Evolutionary conservation across 64 coral and sea anemone genomes (phyloP).

Genomic region (Trachythela sp.): DNA sequence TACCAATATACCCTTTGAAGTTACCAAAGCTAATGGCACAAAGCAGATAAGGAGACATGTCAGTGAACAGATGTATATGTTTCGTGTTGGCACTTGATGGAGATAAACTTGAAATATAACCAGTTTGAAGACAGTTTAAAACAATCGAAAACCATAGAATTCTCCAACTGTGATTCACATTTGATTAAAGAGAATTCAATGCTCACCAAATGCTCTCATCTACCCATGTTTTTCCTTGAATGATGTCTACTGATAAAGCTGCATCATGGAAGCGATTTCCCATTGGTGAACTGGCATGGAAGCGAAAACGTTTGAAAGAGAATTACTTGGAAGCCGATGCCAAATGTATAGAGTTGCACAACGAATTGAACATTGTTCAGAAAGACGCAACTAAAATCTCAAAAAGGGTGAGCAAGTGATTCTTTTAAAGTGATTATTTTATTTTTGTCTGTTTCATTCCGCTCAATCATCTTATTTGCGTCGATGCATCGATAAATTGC

Average conservation of each 20-base stretch:
- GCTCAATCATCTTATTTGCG: too few species aligned
- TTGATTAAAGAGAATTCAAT: neutral
- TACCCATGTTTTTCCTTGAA: neutral
- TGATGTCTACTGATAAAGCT: neutral
- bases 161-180: neutral
- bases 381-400: neutral
- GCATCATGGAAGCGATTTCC: neutral
- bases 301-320: neutral
- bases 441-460: too few species aligned
- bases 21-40: neutral
- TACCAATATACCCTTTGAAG: neutral
- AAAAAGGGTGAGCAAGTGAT: neutral
- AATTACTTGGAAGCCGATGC: neutral
- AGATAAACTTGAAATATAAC: neutral
- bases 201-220: neutral
- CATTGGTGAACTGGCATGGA: neutral
- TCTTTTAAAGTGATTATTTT: too few species aligned
- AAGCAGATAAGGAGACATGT: neutral
- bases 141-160: neutral
- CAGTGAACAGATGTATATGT: neutral
- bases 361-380: neutral
- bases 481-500: too few species aligned
- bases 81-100: neutral
- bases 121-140: neutral
- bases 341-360: neutral